Evolutionary conservation across 2,797 vertebrate genomes (phyloP), one percentile per base, ranked within the genome.

Genomic region (Chelonia mydas): DNA sequence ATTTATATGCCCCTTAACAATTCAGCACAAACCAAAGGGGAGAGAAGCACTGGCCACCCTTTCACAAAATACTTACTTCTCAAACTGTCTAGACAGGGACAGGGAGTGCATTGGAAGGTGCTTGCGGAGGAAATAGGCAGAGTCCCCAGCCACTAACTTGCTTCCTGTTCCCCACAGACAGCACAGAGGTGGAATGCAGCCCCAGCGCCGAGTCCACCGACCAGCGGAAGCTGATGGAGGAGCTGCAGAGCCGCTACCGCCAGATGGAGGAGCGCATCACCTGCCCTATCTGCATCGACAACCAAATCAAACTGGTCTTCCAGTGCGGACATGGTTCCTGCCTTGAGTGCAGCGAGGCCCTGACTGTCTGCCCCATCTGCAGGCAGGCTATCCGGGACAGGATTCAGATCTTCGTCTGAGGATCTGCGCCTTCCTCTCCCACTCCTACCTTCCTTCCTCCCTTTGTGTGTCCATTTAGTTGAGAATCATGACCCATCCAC

Each of bases 211-310:
- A 99, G 84, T 97, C 98, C 91, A 99, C 98, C 0, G 99, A 99
- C 79, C 99, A 99, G 97, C 98, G 98, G 98, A 99, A 99, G 98
- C 98, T 99, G 77, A 98, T 99, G 98, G 99, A 99, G 98, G 99
- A 99, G 98, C 98, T 99, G 87, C 99, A 99, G 98, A 99, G 98
- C 28, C 99, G 99, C 96, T 99, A 99, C 98, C 97, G 99, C 53
- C 99, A 99, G 98, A 99, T 99, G 99, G 99, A 99, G 96, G 99
- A 99, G 97, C 98, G 99, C 10, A 99, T 99, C 98, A 99, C 99
- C 94, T 99, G 99, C 95, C 99, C 99, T 37, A 99, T 99, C 97
- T 99, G 99, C 98, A 99, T 99, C 86, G 99, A 99, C 96, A 99
- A 99, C 98, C 99, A 99, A 97, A 99, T 99, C 98, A 99, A 99